Conservation (phyloP, 2,797 vertebrate genomes). For the Anas georgica region DNA sequence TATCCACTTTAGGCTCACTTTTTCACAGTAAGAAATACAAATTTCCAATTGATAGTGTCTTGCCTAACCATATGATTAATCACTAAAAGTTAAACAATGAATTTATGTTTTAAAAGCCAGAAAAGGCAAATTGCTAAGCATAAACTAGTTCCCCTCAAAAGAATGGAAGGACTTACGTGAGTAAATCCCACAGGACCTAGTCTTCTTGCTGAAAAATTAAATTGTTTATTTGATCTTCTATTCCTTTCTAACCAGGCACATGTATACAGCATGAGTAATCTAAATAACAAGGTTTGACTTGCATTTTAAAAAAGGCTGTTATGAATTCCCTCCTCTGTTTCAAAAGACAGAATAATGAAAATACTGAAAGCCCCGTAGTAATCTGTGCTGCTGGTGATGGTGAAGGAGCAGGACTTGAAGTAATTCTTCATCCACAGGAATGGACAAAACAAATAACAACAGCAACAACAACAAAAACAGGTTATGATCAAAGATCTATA, state of each 20-base stretch:
- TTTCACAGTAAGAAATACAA: background rate
- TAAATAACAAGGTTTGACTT: background rate
- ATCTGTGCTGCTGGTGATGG: background rate
- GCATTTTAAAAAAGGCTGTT: background rate
- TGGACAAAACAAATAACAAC: background rate
- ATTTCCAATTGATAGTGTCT: slow-evolving; percentile 17
- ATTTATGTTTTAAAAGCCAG: background rate
- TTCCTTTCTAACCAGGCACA: background rate
- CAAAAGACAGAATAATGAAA: background rate
- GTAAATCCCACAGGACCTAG: background rate
- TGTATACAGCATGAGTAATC: background rate
- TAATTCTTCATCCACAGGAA: background rate
- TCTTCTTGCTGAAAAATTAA: background rate
- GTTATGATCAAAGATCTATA: background rate
- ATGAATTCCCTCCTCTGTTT: background rate
- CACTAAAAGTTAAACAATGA: background rate
- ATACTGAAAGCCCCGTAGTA: background rate
- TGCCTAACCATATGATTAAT: background rate
- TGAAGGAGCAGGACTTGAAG: background rate
- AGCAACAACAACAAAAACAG: background rate
- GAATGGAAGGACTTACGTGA: background rate
- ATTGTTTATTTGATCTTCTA: background rate
- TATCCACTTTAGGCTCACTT: background rate
- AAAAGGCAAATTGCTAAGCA: background rate
- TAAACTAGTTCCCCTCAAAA: background rate